phyloP scores from a whole-genome alignment of 2,797 vertebrate genomes.

The Chaunax sp. region DNA sequence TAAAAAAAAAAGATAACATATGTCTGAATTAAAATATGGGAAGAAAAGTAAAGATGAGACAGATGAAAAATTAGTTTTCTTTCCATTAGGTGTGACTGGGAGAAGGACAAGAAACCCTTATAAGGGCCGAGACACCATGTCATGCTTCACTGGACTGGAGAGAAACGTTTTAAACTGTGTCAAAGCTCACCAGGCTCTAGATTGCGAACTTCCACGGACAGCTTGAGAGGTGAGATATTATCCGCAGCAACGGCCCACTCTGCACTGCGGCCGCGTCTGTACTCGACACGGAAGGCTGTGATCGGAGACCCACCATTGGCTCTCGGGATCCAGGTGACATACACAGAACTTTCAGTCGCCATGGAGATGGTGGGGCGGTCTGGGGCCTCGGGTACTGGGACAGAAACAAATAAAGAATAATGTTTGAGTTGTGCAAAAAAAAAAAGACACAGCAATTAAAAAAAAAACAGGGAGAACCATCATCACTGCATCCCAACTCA shows the following conservation, averaged over 20 bases:
- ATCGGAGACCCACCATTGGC: constrained; percentile 97
- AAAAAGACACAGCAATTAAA: too few relatives aligned
- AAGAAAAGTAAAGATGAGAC: constrained; percentile 5
- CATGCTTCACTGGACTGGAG: constrained; percentile 10
- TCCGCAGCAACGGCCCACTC: constrained; percentile 92
- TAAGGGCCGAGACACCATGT: too few relatives aligned
- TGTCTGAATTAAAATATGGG: background rate
- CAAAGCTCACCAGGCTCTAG: constrained; percentile 90
- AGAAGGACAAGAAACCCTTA: too few relatives aligned
- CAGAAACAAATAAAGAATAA: background rate
- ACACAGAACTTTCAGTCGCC: constrained; percentile 93
- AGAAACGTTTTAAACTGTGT: background rate
- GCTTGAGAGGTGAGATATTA: constrained; percentile 94
- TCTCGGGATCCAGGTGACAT: constrained; percentile 96
- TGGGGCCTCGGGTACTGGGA: constrained; percentile 92
- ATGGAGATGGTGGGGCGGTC: constrained; percentile 94
- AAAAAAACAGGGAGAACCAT: constrained; percentile 20
- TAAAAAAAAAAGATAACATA: background rate
- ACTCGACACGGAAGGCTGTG: constrained; percentile 96
- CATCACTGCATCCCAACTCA: constrained; percentile 41
- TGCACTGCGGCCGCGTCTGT: constrained; percentile 85
- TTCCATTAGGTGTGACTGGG: background rate
- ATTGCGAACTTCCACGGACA: constrained; percentile 95
- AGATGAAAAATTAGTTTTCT: background rate
- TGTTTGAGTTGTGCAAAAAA: background rate